Conservation (phyloP, 2,113 vertebrate genomes). For the Calyptomena viridis region DNA sequence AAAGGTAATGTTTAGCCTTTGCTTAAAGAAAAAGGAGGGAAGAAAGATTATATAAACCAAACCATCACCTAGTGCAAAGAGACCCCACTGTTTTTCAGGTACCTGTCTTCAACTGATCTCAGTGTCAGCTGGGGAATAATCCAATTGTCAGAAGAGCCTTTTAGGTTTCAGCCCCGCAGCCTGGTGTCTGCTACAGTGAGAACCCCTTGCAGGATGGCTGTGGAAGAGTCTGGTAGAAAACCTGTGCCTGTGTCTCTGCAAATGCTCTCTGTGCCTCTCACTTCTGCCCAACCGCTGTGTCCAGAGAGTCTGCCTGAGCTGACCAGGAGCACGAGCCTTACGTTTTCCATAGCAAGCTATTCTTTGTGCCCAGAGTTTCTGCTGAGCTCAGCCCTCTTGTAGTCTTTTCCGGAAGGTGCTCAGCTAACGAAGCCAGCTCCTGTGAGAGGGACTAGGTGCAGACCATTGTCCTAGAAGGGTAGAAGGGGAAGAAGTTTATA, state of each 20-base stretch:
- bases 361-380: background rate
- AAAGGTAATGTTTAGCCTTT: background rate
- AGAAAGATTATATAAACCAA: background rate
- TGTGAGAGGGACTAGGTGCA: background rate
- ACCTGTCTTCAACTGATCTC: too few species aligned
- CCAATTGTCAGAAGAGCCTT: background rate
- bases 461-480: background rate
- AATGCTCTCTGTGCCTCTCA: background rate
- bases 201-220: background rate
- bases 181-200: background rate
- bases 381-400: background rate
- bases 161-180: background rate
- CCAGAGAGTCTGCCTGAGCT: background rate
- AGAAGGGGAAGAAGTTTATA: background rate
- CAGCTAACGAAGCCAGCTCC: background rate
- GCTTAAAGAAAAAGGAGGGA: background rate
- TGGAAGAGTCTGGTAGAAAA: background rate
- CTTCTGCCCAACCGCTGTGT: background rate
- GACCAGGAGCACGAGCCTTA: background rate
- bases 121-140: background rate
- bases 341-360: background rate
- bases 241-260: accelerated
- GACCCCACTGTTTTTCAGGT: background rate
- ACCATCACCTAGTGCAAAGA: background rate
- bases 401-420: background rate